phyloP scores from a whole-genome alignment of 2,113 vertebrate species.

The Silurus glanis region DNA sequence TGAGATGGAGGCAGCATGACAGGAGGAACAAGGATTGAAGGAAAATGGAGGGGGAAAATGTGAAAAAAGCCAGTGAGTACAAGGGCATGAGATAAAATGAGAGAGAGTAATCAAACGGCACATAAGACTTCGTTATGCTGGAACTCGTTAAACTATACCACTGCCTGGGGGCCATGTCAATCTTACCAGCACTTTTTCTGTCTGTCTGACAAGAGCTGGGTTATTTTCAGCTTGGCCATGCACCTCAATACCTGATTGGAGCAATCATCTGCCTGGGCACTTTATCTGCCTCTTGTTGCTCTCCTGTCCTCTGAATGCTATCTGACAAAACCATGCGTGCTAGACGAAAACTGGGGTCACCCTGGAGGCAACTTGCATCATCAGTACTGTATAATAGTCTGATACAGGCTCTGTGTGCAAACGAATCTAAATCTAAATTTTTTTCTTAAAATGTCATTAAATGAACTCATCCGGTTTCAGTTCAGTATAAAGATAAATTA shows the following conservation, averaged over 20 bases:
- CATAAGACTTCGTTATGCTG: conserved; percentile 42
- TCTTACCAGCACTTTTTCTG: conserved; percentile 8
- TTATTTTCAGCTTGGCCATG: conserved; percentile 31
- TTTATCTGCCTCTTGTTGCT: conserved; percentile 16
- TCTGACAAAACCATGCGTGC: conserved; percentile 10
- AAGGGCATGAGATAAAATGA: conserved; percentile 27
- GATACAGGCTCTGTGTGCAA: conserved; percentile 64
- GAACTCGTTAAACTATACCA: conserved; percentile 55
- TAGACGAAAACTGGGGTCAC: not conserved
- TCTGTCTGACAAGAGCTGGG: conserved; percentile 28
- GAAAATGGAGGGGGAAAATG: conserved; percentile 9
- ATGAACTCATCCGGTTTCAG: not conserved
- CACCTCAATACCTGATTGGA: conserved; percentile 30
- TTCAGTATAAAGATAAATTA: not conserved
- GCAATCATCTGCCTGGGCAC: conserved; percentile 22
- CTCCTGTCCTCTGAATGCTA: conserved; percentile 7
- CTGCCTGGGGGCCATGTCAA: conserved; percentile 39
- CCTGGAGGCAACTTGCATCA: conserved; percentile 1
- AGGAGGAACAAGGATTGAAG: conserved; percentile 16
- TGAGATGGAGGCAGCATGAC: conserved; percentile 6
- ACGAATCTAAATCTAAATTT: not conserved
- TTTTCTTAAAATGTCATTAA: not conserved
- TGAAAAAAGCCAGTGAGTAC: not conserved
- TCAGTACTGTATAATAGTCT: conserved; percentile 57
- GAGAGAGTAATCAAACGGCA: conserved; percentile 52